Percentiles rank a stretch among this genome's conserved stretches.
Evolutionary conservation across 2,113 vertebrate genomes (phyloP).

Genomic region (Oriolus oriolus): DNA sequence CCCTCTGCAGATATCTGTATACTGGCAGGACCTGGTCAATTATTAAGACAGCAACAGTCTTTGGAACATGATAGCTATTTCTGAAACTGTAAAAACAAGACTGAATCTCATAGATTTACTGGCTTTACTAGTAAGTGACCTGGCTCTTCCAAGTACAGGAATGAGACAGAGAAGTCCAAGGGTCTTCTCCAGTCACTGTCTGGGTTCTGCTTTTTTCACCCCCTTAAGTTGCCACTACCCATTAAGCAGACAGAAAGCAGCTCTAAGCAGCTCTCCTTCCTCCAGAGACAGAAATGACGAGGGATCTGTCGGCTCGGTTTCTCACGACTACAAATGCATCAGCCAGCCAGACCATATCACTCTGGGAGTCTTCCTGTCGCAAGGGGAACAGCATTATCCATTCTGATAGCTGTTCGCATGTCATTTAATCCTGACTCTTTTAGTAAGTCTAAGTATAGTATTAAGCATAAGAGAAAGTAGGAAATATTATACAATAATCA

Average conservation of each 20-base stretch:
- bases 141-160: background rate
- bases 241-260: background rate
- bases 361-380: background rate
- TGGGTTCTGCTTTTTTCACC: background rate
- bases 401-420: conserved; percentile 37
- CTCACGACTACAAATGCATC: background rate
- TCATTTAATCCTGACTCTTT: conserved; percentile 57
- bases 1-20: background rate
- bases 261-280: background rate
- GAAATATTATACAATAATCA: conserved; percentile 59
- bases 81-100: background rate
- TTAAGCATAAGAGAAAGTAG: conserved; percentile 32
- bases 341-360: background rate
- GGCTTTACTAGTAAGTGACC: background rate
- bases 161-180: background rate
- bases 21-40: background rate
- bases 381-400: background rate
- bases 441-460: conserved; percentile 56
- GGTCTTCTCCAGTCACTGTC: background rate
- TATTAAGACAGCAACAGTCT: background rate
- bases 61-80: conserved; percentile 14
- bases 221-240: background rate
- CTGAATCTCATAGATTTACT: background rate
- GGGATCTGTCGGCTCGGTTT: background rate
- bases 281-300: background rate